Percentiles rank a stretch among this genome's conserved stretches.
Conservation (phyloP, 2,888 invertebrate genomes). For the Heterodera filipjevi region DNA sequence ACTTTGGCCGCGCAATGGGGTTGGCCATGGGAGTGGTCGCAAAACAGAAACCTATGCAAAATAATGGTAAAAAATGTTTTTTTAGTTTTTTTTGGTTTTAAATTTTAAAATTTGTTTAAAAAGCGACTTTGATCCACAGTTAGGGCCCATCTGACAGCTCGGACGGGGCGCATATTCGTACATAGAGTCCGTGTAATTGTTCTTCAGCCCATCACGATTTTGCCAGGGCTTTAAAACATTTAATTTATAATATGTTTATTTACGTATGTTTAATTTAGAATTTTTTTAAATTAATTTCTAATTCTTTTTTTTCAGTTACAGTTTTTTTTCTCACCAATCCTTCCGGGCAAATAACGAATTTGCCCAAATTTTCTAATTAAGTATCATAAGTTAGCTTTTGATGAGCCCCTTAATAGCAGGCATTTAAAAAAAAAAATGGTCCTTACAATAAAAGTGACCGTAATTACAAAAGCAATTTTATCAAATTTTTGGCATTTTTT, state of each 20-base stretch:
- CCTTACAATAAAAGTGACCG: too few relatives aligned
- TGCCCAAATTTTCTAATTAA: too few relatives aligned
- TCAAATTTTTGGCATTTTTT: too few relatives aligned
- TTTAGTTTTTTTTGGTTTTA: background rate
- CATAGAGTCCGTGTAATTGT: constrained; percentile 59
- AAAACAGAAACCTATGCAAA: constrained; percentile 52
- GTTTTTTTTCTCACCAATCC: too few relatives aligned
- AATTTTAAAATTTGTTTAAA: constrained; percentile 3
- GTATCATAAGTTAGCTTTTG: too few relatives aligned
- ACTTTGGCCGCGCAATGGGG: constrained; percentile 58
- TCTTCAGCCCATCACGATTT: constrained; percentile 56
- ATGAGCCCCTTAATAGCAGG: too few relatives aligned
- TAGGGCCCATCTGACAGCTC: constrained; percentile 43
- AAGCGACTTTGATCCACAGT: constrained; percentile 43
- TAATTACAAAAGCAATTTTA: too few relatives aligned
- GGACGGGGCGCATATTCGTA: constrained; percentile 56
- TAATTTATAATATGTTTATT: background rate
- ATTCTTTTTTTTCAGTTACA: too few relatives aligned
- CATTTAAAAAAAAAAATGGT: too few relatives aligned
- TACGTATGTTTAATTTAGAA: background rate
- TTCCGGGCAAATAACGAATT: too few relatives aligned
- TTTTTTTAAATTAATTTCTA: background rate
- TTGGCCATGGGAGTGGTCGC: constrained; percentile 53
- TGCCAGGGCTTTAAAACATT: constrained; percentile 42
- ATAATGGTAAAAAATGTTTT: background rate